Evolutionary conservation across 2,797 vertebrate species (phyloP), one percentile per base, ranked within the genome.

Genomic region (Lacerta agilis): DNA sequence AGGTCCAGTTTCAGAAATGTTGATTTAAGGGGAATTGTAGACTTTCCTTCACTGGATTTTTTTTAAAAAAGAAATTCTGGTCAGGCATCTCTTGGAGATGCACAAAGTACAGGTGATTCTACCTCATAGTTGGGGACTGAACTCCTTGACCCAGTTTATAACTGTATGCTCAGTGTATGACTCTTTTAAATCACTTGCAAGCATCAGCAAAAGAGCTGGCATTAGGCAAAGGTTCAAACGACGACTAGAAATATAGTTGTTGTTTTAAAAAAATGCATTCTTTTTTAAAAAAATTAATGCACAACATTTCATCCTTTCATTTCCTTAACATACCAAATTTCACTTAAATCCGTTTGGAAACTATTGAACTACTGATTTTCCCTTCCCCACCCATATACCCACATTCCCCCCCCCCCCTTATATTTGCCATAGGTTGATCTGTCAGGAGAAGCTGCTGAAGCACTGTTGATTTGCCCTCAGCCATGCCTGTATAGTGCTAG

Each of bases 401-500:
- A 38, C 27, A 23, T 38, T 38, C n/a, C 25, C 11, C 10, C 25
- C 11, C 10, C 15, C 61, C 5, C n/a, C 75, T 15, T 78, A 20
- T 69, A 29, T 20, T 89, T 93, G 91, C 20, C 79, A 85, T 69
- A 85, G 29, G 88, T 91, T 89, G 84, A 91, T 94, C 88, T 81
- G n/a, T 86, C 45, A 79, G 87, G 87, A 92, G 87, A 83, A 89
- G 11, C 87, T 91, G 77, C 80, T 87, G 61, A 80, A 83, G 76
- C 69, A 83, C 73, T 76, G 71, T 76, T 93, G 81, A 72, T 91
- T 91, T 91, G 92, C 90, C 85, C 82, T 91, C 72, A 86, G 87
- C 85, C 43, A 87, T 87, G 91, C 45, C 87, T 86, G 0, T 23
- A 72, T 78, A 87, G 83, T 86, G 82, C 89, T 82, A 49, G 77